Conservation (phyloP, 2,113 vertebrate genomes). For the Pholis gunnellus region DNA sequence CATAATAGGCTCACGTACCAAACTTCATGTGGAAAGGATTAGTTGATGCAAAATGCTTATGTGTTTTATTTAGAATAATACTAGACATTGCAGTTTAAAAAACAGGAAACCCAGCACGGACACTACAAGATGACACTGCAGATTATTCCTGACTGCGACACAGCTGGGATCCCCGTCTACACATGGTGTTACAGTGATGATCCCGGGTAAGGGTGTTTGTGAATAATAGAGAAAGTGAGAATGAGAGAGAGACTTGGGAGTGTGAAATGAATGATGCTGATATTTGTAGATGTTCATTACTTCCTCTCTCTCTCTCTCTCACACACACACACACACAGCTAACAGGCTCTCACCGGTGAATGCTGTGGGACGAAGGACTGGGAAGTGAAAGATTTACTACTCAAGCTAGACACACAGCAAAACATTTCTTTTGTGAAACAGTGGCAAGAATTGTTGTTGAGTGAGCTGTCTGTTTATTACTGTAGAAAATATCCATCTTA, state of each 20-base stretch:
- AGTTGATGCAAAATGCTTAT: neutral
- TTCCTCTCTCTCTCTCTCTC: neutral
- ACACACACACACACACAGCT: neutral
- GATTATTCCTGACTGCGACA: slow-evolving; percentile 18
- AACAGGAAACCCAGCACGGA: neutral
- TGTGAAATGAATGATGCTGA: slow-evolving; percentile 40
- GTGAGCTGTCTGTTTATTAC: neutral
- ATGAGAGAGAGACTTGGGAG: slow-evolving; percentile 25
- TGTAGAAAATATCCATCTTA: neutral
- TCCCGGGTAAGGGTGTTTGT: slow-evolving; percentile 1
- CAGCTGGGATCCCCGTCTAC: slow-evolving; percentile 13
- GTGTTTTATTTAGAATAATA: neutral
- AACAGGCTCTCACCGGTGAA: neutral
- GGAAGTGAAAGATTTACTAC: neutral
- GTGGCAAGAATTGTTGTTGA: neutral
- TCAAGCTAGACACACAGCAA: neutral
- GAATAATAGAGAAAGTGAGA: slow-evolving; percentile 38
- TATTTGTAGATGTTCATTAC: slow-evolving; percentile 49
- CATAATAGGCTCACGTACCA: neutral
- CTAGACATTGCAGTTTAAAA: neutral
- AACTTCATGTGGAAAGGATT: neutral
- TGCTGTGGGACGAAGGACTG: neutral
- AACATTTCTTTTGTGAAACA: neutral
- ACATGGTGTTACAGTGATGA: slow-evolving; percentile 37
- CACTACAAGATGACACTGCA: slow-evolving; percentile 8